These are phyloP conservation scores for Agrochola lychnidis DNA, from an alignment of 2,888 invertebrate genomes.

Conservation along the genomic window DNA sequence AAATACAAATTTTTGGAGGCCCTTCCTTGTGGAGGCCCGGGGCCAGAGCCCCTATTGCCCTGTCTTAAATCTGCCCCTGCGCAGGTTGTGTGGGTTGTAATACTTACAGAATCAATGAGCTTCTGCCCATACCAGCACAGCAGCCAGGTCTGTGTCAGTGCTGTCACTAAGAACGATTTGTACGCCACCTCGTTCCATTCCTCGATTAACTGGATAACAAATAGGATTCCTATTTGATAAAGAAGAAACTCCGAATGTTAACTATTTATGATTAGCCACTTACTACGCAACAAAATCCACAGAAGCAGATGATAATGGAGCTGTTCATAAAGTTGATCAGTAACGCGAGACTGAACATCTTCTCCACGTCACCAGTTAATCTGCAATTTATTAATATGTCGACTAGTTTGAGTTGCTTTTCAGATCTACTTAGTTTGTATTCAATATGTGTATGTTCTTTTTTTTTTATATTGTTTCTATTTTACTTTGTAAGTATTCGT, in stretches of 20 bases:
- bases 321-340: constrained; percentile 81
- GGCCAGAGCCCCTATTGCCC: no score
- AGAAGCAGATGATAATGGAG: constrained; percentile 79
- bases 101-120: constrained; percentile 73
- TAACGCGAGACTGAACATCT: constrained; percentile 76
- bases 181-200: constrained; percentile 75
- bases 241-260: neutral
- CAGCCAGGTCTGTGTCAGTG: constrained; percentile 72
- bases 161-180: constrained; percentile 71
- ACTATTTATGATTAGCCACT: constrained; percentile 8
- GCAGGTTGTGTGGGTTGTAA: neutral
- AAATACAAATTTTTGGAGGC: no score
- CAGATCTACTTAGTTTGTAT: neutral
- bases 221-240: neutral
- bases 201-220: constrained; percentile 68
- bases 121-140: constrained; percentile 76
- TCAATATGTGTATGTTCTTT: no score
- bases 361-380: constrained; percentile 74
- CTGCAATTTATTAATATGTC: constrained; percentile 55
- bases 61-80: no score
- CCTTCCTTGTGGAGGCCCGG: no score
- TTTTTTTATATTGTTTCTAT: no score
- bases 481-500: no score
- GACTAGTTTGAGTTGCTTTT: neutral
- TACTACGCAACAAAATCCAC: constrained; percentile 77